phyloP scores from a whole-genome alignment of 1,140 invertebrate species.

The Lepidotrigona ventralis region DNA sequence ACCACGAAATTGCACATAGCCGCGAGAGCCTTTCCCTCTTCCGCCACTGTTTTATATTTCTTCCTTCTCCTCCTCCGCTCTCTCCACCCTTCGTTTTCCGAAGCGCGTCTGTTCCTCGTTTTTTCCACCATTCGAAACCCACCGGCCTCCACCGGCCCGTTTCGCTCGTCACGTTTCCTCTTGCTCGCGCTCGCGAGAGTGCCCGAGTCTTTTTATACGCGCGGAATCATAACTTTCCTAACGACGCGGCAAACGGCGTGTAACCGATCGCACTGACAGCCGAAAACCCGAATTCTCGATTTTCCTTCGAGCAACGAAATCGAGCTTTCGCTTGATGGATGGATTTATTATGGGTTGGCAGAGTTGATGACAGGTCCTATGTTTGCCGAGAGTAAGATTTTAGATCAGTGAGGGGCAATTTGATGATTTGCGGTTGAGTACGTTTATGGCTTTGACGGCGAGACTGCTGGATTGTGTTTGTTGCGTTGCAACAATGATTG shows the following conservation, averaged over 20 bases:
- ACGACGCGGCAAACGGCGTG: conserved; percentile 48
- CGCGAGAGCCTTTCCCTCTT: conserved; percentile 28
- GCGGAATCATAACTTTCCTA: conserved; percentile 52
- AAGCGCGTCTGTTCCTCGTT: too few species aligned
- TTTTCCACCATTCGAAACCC: background rate
- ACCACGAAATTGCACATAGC: conserved; percentile 61
- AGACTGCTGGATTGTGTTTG: background rate
- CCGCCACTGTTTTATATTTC: background rate
- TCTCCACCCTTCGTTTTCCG: background rate
- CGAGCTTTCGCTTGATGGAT: background rate
- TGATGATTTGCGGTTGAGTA: background rate
- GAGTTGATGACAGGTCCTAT: too few species aligned
- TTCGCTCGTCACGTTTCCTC: background rate
- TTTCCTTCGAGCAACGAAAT: background rate
- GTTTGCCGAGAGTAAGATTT: background rate
- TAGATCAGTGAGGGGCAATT: background rate
- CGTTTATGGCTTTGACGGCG: background rate
- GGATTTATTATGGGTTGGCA: background rate
- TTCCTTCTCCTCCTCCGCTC: background rate
- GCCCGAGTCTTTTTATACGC: conserved; percentile 43
- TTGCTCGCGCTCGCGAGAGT: too few species aligned
- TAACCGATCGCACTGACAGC: conserved; percentile 46
- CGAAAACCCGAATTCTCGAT: conserved; percentile 16
- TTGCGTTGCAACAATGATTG: too few species aligned
- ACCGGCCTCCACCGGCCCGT: background rate